phyloP scores from a whole-genome alignment of 2,113 vertebrate genomes.

The Oophaga pumilio region DNA sequence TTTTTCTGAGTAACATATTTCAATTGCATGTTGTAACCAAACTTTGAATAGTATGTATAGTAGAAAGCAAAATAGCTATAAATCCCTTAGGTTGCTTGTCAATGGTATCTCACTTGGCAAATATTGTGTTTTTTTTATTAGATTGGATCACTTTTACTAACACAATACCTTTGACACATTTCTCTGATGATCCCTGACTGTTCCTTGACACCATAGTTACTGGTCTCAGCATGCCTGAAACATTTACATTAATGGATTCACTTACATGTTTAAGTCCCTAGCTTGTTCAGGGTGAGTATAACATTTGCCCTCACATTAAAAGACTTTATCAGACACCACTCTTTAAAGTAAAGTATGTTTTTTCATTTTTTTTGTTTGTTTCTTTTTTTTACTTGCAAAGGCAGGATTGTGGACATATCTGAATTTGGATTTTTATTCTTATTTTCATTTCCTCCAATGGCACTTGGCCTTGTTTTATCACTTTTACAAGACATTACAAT shows the following conservation, averaged over 20 bases:
- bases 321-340: not conserved
- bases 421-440: too few relatives aligned
- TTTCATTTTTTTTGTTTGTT: too few relatives aligned
- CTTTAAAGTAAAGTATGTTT: not conserved
- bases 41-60: conserved; percentile 20
- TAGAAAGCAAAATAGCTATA: conserved; percentile 6
- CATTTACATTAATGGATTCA: conserved; percentile 8
- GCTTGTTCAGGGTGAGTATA: conserved; percentile 35
- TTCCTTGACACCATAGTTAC: conserved; percentile 15
- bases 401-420: too few relatives aligned
- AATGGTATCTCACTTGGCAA: conserved; percentile 16
- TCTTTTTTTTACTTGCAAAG: too few relatives aligned
- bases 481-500: too few relatives aligned
- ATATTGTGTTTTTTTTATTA: conserved; percentile 39
- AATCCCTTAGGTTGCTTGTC: conserved; percentile 29
- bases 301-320: conserved; percentile 14
- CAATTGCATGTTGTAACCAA: not conserved
- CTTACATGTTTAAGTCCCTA: conserved; percentile 11
- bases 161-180: conserved; percentile 3
- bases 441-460: too few relatives aligned
- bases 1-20: conserved; percentile 18
- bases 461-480: too few relatives aligned
- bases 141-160: conserved; percentile 39
- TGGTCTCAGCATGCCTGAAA: conserved; percentile 35
- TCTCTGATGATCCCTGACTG: conserved; percentile 44